Conservation (phyloP, 2,888 invertebrate species). For the Embidobia sp. region DNA sequence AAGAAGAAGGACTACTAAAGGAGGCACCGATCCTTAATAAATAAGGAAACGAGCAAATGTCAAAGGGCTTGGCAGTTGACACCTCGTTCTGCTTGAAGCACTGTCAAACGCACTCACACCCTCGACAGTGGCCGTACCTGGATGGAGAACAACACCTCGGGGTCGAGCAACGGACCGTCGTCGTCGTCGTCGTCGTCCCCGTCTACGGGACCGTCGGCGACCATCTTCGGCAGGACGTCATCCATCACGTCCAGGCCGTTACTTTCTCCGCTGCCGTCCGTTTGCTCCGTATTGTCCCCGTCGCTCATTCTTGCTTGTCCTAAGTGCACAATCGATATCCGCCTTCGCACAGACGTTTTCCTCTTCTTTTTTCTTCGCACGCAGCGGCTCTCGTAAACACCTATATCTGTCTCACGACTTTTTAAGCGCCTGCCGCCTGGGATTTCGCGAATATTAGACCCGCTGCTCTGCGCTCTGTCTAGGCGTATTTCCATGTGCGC, state of each 20-base stretch:
- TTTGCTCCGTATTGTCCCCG: constrained; percentile 45
- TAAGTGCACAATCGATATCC: constrained; percentile 49
- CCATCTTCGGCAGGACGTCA: constrained; percentile 79
- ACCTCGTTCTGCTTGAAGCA: no score
- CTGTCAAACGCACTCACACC: no score
- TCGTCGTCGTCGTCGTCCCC: constrained; percentile 16
- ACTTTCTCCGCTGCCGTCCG: constrained; percentile 53
- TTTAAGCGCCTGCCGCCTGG: constrained; percentile 27
- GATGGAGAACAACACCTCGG: constrained; percentile 62
- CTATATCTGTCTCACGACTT: constrained; percentile 55
- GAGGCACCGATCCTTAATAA: no score
- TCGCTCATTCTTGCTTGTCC: constrained; percentile 48
- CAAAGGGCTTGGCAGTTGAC: constrained; percentile 13
- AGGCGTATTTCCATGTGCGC: no score
- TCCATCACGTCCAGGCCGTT: constrained; percentile 75
- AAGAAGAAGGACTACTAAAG: no score
- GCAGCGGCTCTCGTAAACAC: constrained; percentile 62
- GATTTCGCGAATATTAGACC: constrained; percentile 22
- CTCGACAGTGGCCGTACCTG: constrained; percentile 45
- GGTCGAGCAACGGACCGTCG: constrained; percentile 44
- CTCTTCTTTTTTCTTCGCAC: constrained; percentile 40
- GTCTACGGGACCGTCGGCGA: constrained; percentile 58
- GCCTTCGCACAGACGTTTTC: constrained; percentile 37
- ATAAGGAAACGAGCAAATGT: constrained; percentile 19
- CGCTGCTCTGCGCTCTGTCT: no score